Percentiles rank a stretch among this genome's conserved stretches.
Conservation (phyloP, 1,140 invertebrate genomes). For the Trialeurodes vaporariorum region DNA sequence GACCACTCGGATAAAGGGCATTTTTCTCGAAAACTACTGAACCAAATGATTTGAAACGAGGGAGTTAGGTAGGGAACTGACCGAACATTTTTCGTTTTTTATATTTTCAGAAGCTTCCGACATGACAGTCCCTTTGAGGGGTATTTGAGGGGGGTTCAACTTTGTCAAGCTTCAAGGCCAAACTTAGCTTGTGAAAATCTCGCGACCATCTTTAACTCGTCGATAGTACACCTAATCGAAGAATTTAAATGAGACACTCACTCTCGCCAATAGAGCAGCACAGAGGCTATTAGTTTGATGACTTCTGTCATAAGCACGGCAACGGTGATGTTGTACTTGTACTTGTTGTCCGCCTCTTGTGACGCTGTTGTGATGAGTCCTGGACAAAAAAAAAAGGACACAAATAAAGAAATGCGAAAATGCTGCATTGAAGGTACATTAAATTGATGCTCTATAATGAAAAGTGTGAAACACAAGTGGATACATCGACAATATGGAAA, state of each 20-base stretch:
- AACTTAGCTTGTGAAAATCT: too few relatives aligned
- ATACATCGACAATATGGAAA: too few relatives aligned
- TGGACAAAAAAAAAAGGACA: constrained; percentile 33
- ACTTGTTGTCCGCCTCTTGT: constrained; percentile 63
- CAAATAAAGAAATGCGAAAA: too few relatives aligned
- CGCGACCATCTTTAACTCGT: too few relatives aligned
- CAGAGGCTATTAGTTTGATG: constrained; percentile 65
- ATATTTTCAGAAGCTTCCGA: too few relatives aligned
- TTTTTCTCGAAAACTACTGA: too few relatives aligned
- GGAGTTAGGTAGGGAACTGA: background rate
- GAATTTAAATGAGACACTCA: constrained; percentile 36
- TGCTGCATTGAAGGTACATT: too few relatives aligned
- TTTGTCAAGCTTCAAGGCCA: background rate
- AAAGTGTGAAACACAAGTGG: too few relatives aligned
- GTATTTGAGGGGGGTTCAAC: background rate
- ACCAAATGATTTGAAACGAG: background rate
- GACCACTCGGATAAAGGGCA: too few relatives aligned
- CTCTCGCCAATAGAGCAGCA: constrained; percentile 56
- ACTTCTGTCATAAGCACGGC: constrained; percentile 82
- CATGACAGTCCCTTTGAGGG: constrained; percentile 4
- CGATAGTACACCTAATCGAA: too few relatives aligned
- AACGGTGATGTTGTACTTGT: constrained; percentile 76
- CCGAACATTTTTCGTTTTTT: constrained; percentile 9
- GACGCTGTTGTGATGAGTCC: constrained; percentile 84
- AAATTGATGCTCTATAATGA: too few relatives aligned